Evolutionary conservation across 2,797 vertebrate genomes (phyloP), one percentile per base, ranked within the genome.

Genomic region (Champsocephalus esox): DNA sequence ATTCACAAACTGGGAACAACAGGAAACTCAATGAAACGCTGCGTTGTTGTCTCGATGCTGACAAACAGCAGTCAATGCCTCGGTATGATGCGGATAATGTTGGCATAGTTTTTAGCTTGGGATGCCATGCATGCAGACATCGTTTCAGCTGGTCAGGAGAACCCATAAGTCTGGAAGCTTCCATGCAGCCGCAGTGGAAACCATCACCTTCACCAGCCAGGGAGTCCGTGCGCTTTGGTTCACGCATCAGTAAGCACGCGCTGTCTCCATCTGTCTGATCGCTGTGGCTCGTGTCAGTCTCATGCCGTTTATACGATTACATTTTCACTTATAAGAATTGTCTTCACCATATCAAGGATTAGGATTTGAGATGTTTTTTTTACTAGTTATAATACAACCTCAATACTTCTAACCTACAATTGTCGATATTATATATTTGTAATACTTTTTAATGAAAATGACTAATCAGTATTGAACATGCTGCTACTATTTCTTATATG

Each of bases 261-360:
- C 71, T 9, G 51, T 6, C 73, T 67, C 90, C 90, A 84, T 90
- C 87, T 91, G 83, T 66, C 75, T 73, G 32, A 17, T 54, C 7
- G 10, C 50, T 45, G 11, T 84, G 89, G 91, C 92, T 92, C 90
- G 92, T 93, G 93, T 88, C 91, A 79, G 92, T 60, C 91, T 92
- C 92, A 92, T 86, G 92, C 85, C 80, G 34, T 48, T 79, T 45
- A 80, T 71, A 70, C 45, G 16, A 46, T 2, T 52, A 61, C 9
- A 48, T 61, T 14, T 10, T 63, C 55, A 48, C 44, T 14, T 5
- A 28, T 32, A 2, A 49, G 1, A 2, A 5, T 16, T 11, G 17
- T 45, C 38, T n/a, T 28, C 0, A 2, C n/a, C 43, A 17, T 59
- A 3, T 70, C 1, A 32, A 38, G 0, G 1, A 12, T 59, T 32